Evolutionary conservation across 2,113 vertebrate species (phyloP).

Genomic region (Carlito syrichta): DNA sequence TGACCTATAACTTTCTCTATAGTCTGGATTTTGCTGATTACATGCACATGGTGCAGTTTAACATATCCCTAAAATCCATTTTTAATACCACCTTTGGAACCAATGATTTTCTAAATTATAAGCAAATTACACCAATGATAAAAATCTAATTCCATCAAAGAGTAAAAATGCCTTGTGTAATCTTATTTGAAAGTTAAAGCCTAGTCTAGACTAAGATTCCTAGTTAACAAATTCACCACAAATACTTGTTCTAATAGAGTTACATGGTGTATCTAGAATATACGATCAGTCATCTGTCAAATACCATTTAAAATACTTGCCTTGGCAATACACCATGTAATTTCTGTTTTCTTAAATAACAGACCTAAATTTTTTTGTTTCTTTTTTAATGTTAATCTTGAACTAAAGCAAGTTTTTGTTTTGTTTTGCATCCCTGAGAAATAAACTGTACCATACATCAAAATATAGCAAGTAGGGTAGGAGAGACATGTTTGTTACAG

Average conservation of each 20-base stretch:
- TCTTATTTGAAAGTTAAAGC: not conserved
- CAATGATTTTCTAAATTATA: not conserved
- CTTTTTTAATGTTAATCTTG: not conserved
- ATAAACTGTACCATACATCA: not conserved
- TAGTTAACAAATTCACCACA: not conserved
- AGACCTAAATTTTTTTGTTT: not conserved
- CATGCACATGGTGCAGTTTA: not conserved
- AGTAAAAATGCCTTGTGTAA: not conserved
- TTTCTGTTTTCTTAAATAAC: not conserved
- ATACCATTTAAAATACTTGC: constrained; percentile 14
- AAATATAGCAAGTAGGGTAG: not conserved
- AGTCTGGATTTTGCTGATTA: not conserved
- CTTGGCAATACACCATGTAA: not conserved
- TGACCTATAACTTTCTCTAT: not conserved
- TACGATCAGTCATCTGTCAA: not conserved
- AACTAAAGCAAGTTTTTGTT: not conserved
- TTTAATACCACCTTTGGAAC: not conserved
- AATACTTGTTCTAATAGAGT: not conserved
- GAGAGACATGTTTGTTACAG: not conserved
- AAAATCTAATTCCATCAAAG: not conserved
- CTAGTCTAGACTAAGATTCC: not conserved
- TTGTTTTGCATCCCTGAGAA: not conserved
- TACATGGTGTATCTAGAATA: not conserved
- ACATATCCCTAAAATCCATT: not conserved
- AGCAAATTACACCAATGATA: constrained; percentile 15